Evolutionary conservation across 2,113 vertebrate genomes (phyloP).

Genomic region (Euleptes europaea): DNA sequence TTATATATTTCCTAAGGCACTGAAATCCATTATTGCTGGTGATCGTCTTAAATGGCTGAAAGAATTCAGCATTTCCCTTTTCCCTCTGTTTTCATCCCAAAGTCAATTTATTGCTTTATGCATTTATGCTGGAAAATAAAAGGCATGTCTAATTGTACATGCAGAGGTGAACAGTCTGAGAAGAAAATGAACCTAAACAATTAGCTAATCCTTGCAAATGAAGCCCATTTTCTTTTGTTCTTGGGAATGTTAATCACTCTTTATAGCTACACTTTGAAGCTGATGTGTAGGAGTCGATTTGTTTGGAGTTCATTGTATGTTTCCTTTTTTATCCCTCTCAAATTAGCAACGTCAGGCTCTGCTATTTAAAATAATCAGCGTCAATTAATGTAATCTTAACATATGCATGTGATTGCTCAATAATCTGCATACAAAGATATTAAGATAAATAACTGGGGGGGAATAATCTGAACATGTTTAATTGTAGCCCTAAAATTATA

Average conservation of each 20-base stretch:
- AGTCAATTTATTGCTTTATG: slow-evolving; percentile 4
- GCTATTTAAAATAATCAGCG: slow-evolving; percentile 14
- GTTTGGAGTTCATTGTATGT: slow-evolving; percentile 15
- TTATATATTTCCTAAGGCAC: slow-evolving; percentile 17
- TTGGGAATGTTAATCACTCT: slow-evolving; percentile 40
- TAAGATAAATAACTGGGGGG: slow-evolving; percentile 10
- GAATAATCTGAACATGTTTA: background rate
- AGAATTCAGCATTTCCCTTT: slow-evolving; percentile 23
- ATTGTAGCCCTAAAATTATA: background rate
- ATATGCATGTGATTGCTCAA: slow-evolving; percentile 11
- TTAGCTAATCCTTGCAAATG: background rate
- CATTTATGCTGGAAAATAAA: slow-evolving; percentile 17
- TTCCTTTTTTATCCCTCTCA: background rate
- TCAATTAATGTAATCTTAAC: background rate
- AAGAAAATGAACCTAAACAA: slow-evolving; percentile 18
- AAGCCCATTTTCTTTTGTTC: slow-evolving; percentile 49
- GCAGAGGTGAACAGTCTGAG: slow-evolving; percentile 20
- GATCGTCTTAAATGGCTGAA: slow-evolving; percentile 14
- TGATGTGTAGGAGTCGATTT: slow-evolving; percentile 32
- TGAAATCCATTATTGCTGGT: slow-evolving; percentile 16
- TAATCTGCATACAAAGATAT: slow-evolving; percentile 9
- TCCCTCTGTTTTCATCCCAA: background rate
- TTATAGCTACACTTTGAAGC: slow-evolving; percentile 30
- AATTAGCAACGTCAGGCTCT: rapidly evolving
- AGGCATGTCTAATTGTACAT: background rate